Conservation (phyloP, 2,888 invertebrate genomes). For the Spodoptera littoralis region DNA sequence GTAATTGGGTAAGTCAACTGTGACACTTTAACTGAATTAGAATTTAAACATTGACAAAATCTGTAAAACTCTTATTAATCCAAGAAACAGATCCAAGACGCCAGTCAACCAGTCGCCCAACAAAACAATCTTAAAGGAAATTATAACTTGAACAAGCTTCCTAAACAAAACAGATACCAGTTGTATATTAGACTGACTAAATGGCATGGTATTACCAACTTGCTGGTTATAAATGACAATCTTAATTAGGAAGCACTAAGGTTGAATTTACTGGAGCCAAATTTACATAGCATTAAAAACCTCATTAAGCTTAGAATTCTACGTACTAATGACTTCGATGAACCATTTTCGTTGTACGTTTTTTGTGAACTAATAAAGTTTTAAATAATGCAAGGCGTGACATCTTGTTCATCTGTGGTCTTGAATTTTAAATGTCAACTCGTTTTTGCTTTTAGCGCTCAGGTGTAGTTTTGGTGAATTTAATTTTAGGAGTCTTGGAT, state of each 20-base stretch:
- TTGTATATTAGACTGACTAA: conserved; percentile 39
- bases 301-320: conserved; percentile 50
- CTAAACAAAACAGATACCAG: conserved; percentile 36
- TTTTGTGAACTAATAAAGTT: conserved; percentile 42
- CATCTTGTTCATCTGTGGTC: conserved; percentile 14
- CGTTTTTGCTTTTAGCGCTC: no score
- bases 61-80: no score
- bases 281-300: conserved; percentile 50
- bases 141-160: conserved; percentile 11
- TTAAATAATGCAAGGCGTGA: conserved; percentile 29
- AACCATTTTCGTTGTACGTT: conserved; percentile 37
- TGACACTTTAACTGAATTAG: no score
- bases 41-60: no score
- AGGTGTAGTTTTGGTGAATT: no score
- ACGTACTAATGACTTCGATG: conserved; percentile 44
- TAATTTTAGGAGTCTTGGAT: no score
- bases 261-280: conserved; percentile 30
- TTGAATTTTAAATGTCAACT: conserved; percentile 20
- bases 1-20: no score
- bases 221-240: conserved; percentile 41
- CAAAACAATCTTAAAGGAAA: conserved; percentile 1
- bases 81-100: no score
- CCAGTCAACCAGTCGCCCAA: conserved; percentile 17
- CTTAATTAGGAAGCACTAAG: conserved; percentile 45
- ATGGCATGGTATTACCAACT: conserved; percentile 46